These are phyloP conservation scores for Heteromurus nitidus DNA, from an alignment of 2,888 invertebrate species.

Conservation along the genomic window DNA sequence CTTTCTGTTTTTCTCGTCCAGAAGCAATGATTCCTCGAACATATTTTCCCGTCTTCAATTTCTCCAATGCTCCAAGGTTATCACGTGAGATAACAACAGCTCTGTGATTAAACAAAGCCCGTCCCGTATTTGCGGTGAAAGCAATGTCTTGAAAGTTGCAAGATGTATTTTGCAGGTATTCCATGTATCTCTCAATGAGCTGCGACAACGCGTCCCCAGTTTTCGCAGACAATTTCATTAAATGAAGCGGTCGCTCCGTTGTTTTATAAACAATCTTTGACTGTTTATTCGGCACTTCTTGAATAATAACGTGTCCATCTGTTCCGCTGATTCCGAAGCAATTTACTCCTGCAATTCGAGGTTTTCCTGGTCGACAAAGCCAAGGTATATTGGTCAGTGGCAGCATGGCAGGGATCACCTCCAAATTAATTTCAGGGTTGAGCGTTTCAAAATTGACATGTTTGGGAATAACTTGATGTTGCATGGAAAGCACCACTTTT, in stretches of 20 bases:
- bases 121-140: slow-evolving; percentile 39
- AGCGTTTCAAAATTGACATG: slow-evolving; percentile 12
- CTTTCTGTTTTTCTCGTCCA: no score
- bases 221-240: no score
- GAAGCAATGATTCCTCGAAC: background rate
- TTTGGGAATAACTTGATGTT: slow-evolving; percentile 10
- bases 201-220: no score
- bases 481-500: slow-evolving; percentile 14
- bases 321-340: slow-evolving; percentile 36
- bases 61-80: slow-evolving; percentile 1
- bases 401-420: slow-evolving; percentile 15
- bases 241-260: no score
- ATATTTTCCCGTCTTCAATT: background rate
- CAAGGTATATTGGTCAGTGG: slow-evolving; percentile 8
- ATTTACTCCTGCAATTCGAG: slow-evolving; percentile 24
- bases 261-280: no score
- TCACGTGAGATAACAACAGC: slow-evolving; percentile 20
- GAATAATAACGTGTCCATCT: no score
- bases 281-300: no score
- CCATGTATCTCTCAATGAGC: no score
- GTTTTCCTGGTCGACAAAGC: background rate
- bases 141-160: slow-evolving; percentile 10
- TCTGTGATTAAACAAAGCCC: slow-evolving; percentile 36
- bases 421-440: slow-evolving; percentile 31
- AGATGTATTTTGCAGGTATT: background rate